Evolutionary conservation across 2,888 invertebrate species (phyloP).

Genomic region (Anthophora plumipes): DNA sequence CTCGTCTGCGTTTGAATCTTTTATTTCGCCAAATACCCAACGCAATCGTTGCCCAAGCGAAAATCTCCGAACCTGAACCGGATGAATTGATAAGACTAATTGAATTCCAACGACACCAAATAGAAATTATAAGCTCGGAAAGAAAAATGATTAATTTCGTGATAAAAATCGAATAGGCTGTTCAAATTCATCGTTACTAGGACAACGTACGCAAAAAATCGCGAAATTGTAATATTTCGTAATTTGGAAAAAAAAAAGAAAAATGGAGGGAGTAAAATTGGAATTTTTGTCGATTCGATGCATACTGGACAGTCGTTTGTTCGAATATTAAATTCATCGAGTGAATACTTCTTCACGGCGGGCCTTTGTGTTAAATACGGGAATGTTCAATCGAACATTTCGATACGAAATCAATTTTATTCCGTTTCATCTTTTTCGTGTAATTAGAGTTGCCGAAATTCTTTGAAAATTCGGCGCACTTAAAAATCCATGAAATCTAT

Average conservation of each 20-base stretch:
- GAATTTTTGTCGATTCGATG: not conserved
- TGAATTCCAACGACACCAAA: slow-evolving; percentile 2
- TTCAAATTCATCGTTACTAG: not conserved
- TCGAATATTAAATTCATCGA: not conserved
- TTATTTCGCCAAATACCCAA: not conserved
- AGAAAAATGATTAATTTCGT: slow-evolving; percentile 10
- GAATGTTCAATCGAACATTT: too few relatives aligned
- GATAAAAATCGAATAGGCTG: not conserved
- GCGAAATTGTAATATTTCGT: not conserved
- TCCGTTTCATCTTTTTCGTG: too few relatives aligned
- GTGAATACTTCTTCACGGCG: too few relatives aligned
- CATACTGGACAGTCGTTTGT: not conserved
- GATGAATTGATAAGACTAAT: slow-evolving; percentile 23
- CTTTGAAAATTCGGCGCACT: too few relatives aligned
- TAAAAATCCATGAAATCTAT: too few relatives aligned
- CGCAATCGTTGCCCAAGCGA: not conserved
- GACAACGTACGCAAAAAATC: not conserved
- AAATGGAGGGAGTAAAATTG: too few relatives aligned
- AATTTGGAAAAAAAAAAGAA: not conserved
- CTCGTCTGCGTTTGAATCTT: slow-evolving; percentile 6
- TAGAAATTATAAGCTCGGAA: not conserved
- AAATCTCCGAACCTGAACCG: not conserved
- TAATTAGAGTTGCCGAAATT: too few relatives aligned
- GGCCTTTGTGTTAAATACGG: too few relatives aligned
- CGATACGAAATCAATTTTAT: too few relatives aligned